phyloP scores from a whole-genome alignment of 2,888 invertebrate species.

The Cremastinae sp. region DNA sequence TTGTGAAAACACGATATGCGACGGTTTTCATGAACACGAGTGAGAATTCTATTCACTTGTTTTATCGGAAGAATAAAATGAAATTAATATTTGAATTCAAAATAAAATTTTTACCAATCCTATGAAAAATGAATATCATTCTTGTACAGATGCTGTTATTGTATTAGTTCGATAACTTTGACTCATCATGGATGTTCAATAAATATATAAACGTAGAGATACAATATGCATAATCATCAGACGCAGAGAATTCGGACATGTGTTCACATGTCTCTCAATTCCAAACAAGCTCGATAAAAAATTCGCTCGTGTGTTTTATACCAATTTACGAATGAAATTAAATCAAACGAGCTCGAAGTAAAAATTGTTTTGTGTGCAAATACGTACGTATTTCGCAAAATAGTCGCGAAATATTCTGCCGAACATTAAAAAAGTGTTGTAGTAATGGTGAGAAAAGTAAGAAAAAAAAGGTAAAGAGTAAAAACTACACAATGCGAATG shows the following conservation, averaged over 20 bases:
- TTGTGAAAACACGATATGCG: not conserved
- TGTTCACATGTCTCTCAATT: too few relatives aligned
- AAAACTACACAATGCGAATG: conserved; percentile 5
- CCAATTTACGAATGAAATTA: too few relatives aligned
- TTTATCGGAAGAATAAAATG: not conserved
- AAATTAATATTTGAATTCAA: conserved; percentile 9
- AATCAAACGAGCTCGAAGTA: too few relatives aligned
- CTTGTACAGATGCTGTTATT: conserved; percentile 32
- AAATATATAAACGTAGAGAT: conserved; percentile 10
- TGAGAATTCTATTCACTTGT: conserved; percentile 20
- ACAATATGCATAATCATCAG: not conserved
- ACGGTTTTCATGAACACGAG: conserved; percentile 8
- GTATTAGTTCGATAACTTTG: conserved; percentile 50
- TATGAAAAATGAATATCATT: conserved; percentile 24
- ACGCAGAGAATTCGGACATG: not conserved
- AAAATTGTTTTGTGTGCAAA: too few relatives aligned
- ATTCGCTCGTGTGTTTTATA: too few relatives aligned
- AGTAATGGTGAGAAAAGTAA: not conserved
- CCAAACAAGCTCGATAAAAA: too few relatives aligned
- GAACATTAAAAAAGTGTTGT: too few relatives aligned
- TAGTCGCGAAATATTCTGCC: too few relatives aligned
- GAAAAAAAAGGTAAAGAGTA: conserved; percentile 23
- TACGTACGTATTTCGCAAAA: too few relatives aligned
- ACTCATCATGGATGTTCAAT: conserved; percentile 31
- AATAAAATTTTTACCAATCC: conserved; percentile 21